These are phyloP conservation scores for Watsonalla cultraria DNA, from an alignment of 2,888 invertebrate species.

Conservation along the genomic window DNA sequence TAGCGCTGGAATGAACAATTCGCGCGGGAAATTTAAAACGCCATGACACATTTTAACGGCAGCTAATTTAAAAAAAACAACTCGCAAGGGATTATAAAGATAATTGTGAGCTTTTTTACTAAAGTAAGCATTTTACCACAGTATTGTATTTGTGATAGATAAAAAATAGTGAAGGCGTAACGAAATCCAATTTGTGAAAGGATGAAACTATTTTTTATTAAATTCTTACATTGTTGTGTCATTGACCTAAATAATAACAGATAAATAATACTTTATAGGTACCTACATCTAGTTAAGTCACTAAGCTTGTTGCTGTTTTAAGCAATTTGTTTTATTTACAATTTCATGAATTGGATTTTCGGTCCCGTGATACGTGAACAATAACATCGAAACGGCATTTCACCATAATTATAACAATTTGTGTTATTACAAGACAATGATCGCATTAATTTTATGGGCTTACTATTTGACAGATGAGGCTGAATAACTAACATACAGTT, in stretches of 20 bases:
- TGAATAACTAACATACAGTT: not conserved
- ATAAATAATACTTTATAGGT: slow-evolving; percentile 32
- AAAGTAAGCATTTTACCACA: slow-evolving; percentile 40
- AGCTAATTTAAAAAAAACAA: slow-evolving; percentile 45
- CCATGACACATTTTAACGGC: slow-evolving; percentile 31
- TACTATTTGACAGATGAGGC: not conserved
- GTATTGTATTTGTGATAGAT: slow-evolving; percentile 46
- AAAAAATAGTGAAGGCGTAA: slow-evolving; percentile 22
- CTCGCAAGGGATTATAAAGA: slow-evolving; percentile 38
- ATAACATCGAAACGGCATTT: slow-evolving; percentile 45
- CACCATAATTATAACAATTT: slow-evolving; percentile 7
- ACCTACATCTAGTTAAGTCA: slow-evolving; percentile 42
- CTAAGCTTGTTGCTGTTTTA: slow-evolving; percentile 60
- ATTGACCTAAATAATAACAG: slow-evolving; percentile 28
- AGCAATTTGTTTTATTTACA: slow-evolving; percentile 48
- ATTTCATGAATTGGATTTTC: slow-evolving; percentile 57
- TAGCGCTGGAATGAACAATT: slow-evolving; percentile 41
- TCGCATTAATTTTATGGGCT: slow-evolving; percentile 4
- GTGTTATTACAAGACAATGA: slow-evolving; percentile 4
- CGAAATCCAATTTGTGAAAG: slow-evolving; percentile 45
- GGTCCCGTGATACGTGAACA: slow-evolving; percentile 27
- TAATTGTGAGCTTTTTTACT: slow-evolving; percentile 66
- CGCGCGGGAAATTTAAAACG: slow-evolving; percentile 21
- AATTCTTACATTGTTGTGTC: slow-evolving; percentile 27
- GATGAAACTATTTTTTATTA: slow-evolving; percentile 24